Evolutionary conservation across 2,888 invertebrate genomes (phyloP).

Genomic region (Polymixis flavicincta): DNA sequence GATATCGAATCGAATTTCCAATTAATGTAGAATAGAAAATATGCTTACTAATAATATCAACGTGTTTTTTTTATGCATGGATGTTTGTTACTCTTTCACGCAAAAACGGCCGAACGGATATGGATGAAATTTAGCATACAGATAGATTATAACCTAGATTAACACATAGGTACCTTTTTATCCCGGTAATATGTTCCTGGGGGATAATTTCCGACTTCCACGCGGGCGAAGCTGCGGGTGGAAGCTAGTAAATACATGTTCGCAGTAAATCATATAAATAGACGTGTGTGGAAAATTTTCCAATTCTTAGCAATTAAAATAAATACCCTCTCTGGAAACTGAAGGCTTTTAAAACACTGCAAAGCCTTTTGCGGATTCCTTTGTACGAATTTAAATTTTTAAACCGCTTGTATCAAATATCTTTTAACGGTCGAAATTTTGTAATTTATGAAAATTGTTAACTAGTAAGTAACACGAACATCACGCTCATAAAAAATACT

Average conservation of each 20-base stretch:
- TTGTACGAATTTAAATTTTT: conserved; percentile 20
- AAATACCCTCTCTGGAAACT: not conserved
- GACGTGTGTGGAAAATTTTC: no score
- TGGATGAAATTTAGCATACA: no score
- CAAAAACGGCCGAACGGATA: no score
- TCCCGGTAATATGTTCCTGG: no score
- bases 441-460: conserved; percentile 66
- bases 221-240: no score
- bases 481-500: conserved; percentile 67
- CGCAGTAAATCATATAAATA: not conserved
- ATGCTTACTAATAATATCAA: no score
- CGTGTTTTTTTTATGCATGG: no score
- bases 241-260: no score
- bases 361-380: conserved; percentile 34
- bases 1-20: not conserved
- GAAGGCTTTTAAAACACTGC: conserved; percentile 15
- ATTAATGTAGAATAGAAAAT: not conserved
- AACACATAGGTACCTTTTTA: no score
- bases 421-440: conserved; percentile 48
- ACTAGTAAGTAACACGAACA: conserved; percentile 65
- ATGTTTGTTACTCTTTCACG: no score
- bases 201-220: no score
- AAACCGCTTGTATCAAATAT: conserved; percentile 44
- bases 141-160: no score
- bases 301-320: not conserved